Evolutionary conservation across 2,113 vertebrate genomes (phyloP).

Genomic region (Shinisaurus crocodilurus): DNA sequence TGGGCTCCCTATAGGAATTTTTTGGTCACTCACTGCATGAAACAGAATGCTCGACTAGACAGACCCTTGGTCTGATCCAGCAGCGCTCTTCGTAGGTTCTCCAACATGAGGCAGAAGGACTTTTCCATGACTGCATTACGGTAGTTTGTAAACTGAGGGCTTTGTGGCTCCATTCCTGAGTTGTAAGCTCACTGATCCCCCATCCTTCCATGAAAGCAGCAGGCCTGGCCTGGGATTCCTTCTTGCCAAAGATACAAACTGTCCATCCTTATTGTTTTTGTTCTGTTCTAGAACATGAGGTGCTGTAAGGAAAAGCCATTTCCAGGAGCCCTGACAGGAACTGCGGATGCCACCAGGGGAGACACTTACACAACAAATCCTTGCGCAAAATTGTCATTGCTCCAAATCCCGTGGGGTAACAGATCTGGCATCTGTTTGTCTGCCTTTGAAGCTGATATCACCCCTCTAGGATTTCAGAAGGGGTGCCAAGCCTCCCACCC

Average conservation of each 20-base stretch:
- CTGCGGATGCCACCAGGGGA: conserved; percentile 29
- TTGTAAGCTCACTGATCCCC: conserved; percentile 37
- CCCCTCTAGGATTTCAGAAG: neutral
- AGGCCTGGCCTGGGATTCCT: neutral
- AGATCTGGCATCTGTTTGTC: conserved; percentile 52
- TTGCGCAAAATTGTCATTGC: too few relatives aligned
- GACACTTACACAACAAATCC: conserved; percentile 29
- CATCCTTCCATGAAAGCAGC: conserved; percentile 12
- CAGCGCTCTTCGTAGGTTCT: too few relatives aligned
- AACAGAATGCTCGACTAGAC: neutral
- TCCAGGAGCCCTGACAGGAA: neutral
- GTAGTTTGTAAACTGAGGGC: conserved; percentile 43
- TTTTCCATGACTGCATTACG: neutral
- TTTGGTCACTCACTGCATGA: neutral
- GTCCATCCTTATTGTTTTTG: conserved; percentile 23
- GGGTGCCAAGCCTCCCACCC: neutral
- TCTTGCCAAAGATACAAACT: neutral
- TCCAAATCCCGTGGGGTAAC: conserved; percentile 33
- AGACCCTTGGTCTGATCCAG: too few relatives aligned
- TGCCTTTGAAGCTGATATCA: conserved; percentile 51
- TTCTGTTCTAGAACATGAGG: conserved; percentile 16
- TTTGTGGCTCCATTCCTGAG: conserved; percentile 37
- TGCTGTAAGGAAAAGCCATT: conserved; percentile 19
- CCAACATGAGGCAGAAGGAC: neutral
- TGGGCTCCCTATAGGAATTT: neutral